Percentiles rank a stretch among this genome's conserved stretches.
phyloP scores from a whole-genome alignment of 1,140 invertebrate genomes.

The Leptopilina boulardi region DNA sequence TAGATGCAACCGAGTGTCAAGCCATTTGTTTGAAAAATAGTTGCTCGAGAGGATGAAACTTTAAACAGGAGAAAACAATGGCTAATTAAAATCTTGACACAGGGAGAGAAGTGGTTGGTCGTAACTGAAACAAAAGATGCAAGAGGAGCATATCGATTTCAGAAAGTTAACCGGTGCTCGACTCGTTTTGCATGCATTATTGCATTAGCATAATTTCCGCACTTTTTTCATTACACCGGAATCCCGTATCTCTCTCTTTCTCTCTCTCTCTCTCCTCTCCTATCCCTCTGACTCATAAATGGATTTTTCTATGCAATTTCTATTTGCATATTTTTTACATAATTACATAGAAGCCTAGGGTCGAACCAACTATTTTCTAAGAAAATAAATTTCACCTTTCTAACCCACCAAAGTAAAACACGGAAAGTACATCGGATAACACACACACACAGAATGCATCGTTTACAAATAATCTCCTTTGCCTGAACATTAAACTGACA shows the following conservation, averaged over 20 bases:
- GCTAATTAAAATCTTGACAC: conserved; percentile 24
- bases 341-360: conserved; percentile 63
- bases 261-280: neutral
- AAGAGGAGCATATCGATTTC: conserved; percentile 58
- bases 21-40: neutral
- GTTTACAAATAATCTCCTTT: neutral
- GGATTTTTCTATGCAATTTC: conserved; percentile 71
- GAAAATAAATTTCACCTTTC: conserved; percentile 65
- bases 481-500: conserved; percentile 35
- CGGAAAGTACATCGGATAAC: conserved; percentile 37
- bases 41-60: neutral
- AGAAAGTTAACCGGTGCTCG: conserved; percentile 53
- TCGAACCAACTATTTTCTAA: conserved; percentile 63
- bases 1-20: neutral
- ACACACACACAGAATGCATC: neutral
- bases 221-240: conserved; percentile 65
- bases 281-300: conserved; percentile 58
- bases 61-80: conserved; percentile 23
- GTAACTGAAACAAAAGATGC: conserved; percentile 37
- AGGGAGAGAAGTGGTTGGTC: neutral
- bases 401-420: conserved; percentile 41
- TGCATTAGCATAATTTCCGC: conserved; percentile 67
- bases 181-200: conserved; percentile 63
- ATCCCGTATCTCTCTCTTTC: conserved; percentile 48
- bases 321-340: conserved; percentile 75